Conservation (phyloP, 2,113 vertebrate genomes). For the Vidua macroura region DNA sequence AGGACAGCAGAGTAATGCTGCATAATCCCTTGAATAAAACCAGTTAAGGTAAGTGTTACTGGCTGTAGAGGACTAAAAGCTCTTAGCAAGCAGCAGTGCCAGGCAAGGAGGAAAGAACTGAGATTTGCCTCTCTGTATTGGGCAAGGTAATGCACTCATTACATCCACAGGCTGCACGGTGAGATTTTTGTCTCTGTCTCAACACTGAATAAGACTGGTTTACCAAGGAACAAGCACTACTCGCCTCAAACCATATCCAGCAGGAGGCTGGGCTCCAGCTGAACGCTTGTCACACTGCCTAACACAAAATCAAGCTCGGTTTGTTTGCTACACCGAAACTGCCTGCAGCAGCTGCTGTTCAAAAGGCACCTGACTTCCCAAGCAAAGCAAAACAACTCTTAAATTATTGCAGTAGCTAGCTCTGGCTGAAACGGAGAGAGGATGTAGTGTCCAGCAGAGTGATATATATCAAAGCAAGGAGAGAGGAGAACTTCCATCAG, state of each 20-base stretch:
- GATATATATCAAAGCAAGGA: slow-evolving; percentile 27
- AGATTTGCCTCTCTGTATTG: neutral
- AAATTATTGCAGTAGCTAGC: neutral
- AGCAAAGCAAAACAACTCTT: slow-evolving; percentile 13
- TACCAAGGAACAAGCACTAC: neutral
- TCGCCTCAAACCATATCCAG: neutral
- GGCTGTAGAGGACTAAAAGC: neutral
- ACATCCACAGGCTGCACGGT: neutral
- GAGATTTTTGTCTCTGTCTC: neutral
- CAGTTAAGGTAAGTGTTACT: neutral
- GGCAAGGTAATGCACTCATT: neutral
- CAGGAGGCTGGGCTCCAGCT: neutral
- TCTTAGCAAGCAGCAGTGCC: neutral
- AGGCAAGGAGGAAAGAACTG: neutral
- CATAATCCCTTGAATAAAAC: neutral
- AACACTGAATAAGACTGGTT: neutral
- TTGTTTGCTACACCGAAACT: neutral
- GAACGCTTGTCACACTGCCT: neutral
- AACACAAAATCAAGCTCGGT: neutral
- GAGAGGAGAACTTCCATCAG: neutral
- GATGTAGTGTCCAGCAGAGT: neutral
- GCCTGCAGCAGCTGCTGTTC: slow-evolving; percentile 7
- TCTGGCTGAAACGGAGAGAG: slow-evolving; percentile 23
- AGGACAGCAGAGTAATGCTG: neutral
- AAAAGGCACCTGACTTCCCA: slow-evolving; percentile 30